Conservation (phyloP, 2,888 invertebrate genomes). For the Miltochrista miniata region DNA sequence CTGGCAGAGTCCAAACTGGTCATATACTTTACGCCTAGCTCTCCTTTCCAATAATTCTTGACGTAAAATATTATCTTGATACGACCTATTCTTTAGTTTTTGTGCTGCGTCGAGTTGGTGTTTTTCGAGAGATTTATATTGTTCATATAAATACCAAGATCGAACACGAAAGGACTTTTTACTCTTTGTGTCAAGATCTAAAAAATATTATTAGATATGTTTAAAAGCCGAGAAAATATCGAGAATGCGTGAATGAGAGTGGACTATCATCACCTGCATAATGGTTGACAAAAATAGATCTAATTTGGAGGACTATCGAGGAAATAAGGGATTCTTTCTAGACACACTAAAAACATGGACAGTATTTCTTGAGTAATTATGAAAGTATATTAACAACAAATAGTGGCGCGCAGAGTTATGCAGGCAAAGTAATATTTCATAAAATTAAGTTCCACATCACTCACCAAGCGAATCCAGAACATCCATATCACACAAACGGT, state of each 20-base stretch:
- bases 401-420: too few relatives aligned
- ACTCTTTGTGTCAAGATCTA: conserved; percentile 57
- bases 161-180: conserved; percentile 67
- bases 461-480: conserved; percentile 67
- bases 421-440: conserved; percentile 7
- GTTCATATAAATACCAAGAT: conserved; percentile 77
- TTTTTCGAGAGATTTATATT: conserved; percentile 68
- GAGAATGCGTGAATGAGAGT: too few relatives aligned
- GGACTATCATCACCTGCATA: too few relatives aligned
- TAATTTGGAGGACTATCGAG: too few relatives aligned
- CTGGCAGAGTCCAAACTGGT: conserved; percentile 46
- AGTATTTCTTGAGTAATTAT: too few relatives aligned
- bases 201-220: conserved; percentile 20
- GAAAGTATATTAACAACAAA: too few relatives aligned
- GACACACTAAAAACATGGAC: too few relatives aligned
- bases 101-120: conserved; percentile 65
- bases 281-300: too few relatives aligned
- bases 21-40: conserved; percentile 58
- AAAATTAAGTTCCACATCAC: conserved; percentile 16
- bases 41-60: conserved; percentile 65
- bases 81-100: conserved; percentile 58
- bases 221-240: conserved; percentile 17
- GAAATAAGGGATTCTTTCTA: too few relatives aligned
- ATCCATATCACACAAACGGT: conserved; percentile 54
- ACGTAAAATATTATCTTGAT: conserved; percentile 62